phyloP scores from a whole-genome alignment of 2,888 invertebrate genomes.

The Stenolophus ochropezus region DNA sequence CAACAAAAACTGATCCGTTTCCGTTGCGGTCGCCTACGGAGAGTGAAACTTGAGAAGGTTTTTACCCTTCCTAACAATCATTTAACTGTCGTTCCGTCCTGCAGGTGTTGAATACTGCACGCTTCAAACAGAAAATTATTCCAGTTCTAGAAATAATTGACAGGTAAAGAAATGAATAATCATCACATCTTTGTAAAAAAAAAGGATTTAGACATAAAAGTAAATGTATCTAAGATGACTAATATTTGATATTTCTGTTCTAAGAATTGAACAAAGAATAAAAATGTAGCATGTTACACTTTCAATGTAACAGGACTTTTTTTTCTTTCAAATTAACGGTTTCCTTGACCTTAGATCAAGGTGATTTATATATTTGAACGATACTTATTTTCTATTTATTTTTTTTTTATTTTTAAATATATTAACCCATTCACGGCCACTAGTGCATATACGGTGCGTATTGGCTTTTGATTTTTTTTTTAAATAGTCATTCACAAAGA shows the following conservation, averaged over 20 bases:
- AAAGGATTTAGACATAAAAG: neutral
- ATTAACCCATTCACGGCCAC: too few relatives aligned
- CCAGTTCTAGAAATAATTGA: neutral
- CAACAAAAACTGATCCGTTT: conserved; percentile 55
- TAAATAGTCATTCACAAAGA: too few relatives aligned
- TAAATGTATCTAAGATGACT: neutral
- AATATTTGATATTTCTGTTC: neutral
- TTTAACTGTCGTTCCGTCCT: neutral
- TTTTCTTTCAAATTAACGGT: conserved; percentile 9
- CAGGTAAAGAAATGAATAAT: too few relatives aligned
- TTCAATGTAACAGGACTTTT: neutral
- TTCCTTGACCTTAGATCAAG: conserved; percentile 26
- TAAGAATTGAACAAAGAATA: neutral
- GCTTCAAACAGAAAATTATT: neutral
- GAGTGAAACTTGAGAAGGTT: conserved; percentile 44
- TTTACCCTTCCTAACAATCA: neutral
- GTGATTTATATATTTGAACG: conserved; percentile 11
- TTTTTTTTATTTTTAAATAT: too few relatives aligned
- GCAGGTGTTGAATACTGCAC: neutral
- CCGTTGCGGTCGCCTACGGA: conserved; percentile 46
- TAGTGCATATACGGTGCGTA: too few relatives aligned
- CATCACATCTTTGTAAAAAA: too few relatives aligned
- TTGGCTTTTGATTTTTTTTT: too few relatives aligned
- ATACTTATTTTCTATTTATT: neutral
- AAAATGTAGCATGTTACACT: conserved; percentile 21